phyloP scores from a whole-genome alignment of 2,888 invertebrate genomes.

The Blomia tropicalis region DNA sequence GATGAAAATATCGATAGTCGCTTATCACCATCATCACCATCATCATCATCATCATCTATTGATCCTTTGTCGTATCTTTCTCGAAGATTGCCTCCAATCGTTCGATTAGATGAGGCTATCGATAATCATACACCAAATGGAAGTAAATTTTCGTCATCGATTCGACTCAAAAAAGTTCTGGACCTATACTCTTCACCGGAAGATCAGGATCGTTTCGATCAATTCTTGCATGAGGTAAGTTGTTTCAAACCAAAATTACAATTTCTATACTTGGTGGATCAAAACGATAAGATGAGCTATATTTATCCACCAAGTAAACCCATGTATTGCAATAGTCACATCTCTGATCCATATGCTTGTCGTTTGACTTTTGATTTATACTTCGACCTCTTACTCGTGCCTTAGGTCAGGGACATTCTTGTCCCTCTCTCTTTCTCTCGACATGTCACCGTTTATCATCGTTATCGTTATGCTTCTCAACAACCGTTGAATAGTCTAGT shows the following conservation, averaged over 20 bases:
- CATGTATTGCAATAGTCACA: neutral
- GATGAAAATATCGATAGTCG: neutral
- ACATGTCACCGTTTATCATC: too few relatives aligned
- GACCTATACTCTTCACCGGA: neutral
- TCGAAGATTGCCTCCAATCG: neutral
- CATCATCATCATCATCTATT: neutral
- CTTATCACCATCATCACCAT: too few relatives aligned
- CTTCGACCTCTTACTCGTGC: too few relatives aligned
- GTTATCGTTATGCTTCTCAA: too few relatives aligned
- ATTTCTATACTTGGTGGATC: too few relatives aligned
- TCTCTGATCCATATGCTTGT: neutral
- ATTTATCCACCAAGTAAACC: too few relatives aligned
- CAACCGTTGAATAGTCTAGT: neutral
- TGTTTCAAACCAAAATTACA: too few relatives aligned
- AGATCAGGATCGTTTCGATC: conserved; percentile 5
- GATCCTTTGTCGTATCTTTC: neutral
- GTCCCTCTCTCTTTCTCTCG: neutral
- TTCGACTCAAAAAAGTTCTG: neutral
- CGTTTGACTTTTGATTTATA: too few relatives aligned
- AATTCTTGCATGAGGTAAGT: conserved; percentile 1
- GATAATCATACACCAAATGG: neutral
- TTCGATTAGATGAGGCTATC: neutral
- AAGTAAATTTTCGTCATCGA: neutral
- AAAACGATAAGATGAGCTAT: too few relatives aligned
- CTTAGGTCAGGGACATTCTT: too few relatives aligned